Percentiles rank a stretch among this genome's conserved stretches.
phyloP scores from a whole-genome alignment of 2,113 vertebrate genomes.

The Scalopus aquaticus region DNA sequence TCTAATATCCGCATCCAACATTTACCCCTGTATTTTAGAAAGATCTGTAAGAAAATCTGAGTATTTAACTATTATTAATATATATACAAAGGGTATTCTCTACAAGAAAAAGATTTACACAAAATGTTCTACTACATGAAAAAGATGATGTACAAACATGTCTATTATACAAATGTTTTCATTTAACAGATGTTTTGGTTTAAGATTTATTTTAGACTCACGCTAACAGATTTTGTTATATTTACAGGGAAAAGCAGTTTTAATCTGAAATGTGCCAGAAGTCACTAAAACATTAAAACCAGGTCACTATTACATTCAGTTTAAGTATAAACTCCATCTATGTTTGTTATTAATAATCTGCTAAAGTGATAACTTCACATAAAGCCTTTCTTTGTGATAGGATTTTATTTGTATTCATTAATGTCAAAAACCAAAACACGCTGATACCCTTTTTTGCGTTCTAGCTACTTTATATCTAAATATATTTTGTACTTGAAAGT shows the following conservation, averaged over 20 bases:
- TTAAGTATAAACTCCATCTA: conserved; percentile 29
- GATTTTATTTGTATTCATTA: conserved; percentile 35
- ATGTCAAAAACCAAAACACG: not conserved
- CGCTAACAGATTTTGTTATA: not conserved
- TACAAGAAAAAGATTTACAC: conserved; percentile 32
- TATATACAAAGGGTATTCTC: not conserved
- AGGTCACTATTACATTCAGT: conserved; percentile 23
- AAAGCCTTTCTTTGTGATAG: conserved; percentile 8
- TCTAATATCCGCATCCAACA: not conserved
- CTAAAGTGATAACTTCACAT: not conserved
- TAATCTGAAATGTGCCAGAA: not conserved
- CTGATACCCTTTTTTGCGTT: not conserved
- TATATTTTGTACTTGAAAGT: not conserved
- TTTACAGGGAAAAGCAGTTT: conserved; percentile 44
- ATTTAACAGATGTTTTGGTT: conserved; percentile 22
- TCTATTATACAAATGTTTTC: conserved; percentile 6
- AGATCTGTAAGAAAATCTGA: not conserved
- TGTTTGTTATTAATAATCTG: conserved; percentile 37
- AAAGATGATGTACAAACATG: not conserved
- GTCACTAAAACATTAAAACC: conserved; percentile 6
- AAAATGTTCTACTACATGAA: conserved; percentile 35
- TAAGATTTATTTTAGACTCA: no score
- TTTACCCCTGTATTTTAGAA: not conserved
- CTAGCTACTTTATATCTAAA: conserved; percentile 10
- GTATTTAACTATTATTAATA: conserved; percentile 30